These are phyloP conservation scores for Pelmatolapia mariae DNA, from an alignment of 2,113 vertebrate genomes.

Conservation along the genomic window DNA sequence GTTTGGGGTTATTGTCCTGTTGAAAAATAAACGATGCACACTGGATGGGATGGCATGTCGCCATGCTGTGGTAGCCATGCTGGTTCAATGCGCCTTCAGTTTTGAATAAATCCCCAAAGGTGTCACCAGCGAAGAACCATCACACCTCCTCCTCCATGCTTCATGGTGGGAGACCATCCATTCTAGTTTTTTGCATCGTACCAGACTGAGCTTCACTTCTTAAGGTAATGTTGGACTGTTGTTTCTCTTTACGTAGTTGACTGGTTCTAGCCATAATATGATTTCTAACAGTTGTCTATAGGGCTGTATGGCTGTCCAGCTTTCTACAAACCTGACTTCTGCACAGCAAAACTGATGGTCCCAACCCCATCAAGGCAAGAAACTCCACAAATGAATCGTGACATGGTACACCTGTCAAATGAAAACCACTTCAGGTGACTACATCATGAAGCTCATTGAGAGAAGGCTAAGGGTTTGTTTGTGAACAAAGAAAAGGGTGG, in stretches of 20 bases:
- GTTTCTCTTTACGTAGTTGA: background rate
- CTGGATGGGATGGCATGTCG: no score
- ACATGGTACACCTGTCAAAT: background rate
- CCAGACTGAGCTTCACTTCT: background rate
- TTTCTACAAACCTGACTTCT: background rate
- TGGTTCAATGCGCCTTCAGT: rapidly evolving
- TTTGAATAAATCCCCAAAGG: background rate
- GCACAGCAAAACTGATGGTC: background rate
- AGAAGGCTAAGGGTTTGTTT: background rate
- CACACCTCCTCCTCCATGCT: background rate
- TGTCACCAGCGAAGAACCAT: background rate
- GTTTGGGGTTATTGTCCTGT: no score
- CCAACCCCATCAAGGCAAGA: background rate
- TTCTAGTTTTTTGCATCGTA: background rate
- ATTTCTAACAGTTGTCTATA: background rate
- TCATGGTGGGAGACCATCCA: background rate
- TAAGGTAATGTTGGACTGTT: background rate
- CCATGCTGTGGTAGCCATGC: background rate
- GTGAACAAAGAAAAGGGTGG: background rate
- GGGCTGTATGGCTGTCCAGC: background rate
- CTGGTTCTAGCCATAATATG: background rate
- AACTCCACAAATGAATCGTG: background rate
- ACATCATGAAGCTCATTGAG: background rate
- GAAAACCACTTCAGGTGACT: background rate
- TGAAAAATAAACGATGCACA: no score